Base-by-base conservation (phyloP, 2,888 invertebrate genomes). In the Zootermopsis nevadensis region DNA sequence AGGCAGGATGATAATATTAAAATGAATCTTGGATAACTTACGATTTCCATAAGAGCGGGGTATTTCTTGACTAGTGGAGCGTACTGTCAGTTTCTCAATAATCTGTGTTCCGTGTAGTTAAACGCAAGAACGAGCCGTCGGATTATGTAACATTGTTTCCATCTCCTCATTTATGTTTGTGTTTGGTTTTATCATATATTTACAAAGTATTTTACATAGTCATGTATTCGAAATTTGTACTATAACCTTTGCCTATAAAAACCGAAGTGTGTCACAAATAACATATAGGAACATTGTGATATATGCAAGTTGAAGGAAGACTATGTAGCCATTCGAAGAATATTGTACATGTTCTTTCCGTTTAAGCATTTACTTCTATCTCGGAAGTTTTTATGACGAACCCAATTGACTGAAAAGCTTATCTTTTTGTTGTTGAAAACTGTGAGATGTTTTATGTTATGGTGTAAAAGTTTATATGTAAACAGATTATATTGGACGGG, bases 361-460 rank as follows among this genome's bases (percentile, higher is more conserved):
- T 60, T 60, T 27, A 8, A 60, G 60, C 33, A 69, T 33, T 33
- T 69, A 33, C 24, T 69, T 69, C 69, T 69, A 15, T 69, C 69
- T 69, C 0, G 8, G 1, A 7, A 33, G 6, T 67, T 69, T 69
- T 69, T 33, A 69, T 31, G 69, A 30, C 31, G 33, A 33, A 33
- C 15, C 69, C 69, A 31, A 33, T 69, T 69, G 69, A 69, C 69
- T 33, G 33, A 33, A 33, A 69, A 33, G 69, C 19, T 31, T 31
- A 33, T 33, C 69, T 33, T 67, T 69, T 69, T 69, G 33, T 69
- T 69, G 33, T 33, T 69, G 31, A 22, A 69, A 69, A 69, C 69
- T 69, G 10, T 69, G 33, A 69, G 33, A 69, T 60, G 12, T 69
- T 69, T 69, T 69, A 69, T 69, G 69, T 33, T 19, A 4, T n/a